Evolutionary conservation across 2,888 invertebrate species (phyloP), one percentile per base, ranked within the genome.

Genomic region (Eristalis arbustorum): DNA sequence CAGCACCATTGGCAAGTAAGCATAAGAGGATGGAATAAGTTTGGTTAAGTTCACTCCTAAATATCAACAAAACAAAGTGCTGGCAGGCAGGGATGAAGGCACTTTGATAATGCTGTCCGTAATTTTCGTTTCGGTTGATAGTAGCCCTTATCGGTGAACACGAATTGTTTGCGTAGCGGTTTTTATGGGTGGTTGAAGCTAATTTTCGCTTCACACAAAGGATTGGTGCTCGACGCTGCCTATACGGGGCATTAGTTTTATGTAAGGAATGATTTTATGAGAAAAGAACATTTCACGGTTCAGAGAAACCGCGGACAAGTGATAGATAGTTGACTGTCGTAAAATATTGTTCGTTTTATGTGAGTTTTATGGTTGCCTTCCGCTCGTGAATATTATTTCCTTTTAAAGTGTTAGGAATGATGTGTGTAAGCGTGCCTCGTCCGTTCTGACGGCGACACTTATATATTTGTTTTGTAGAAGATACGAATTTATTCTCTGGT

Each of bases 121-220:
- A 62, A 81, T 68, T 81, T 76, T 72, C 42, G 31, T 72, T 68
- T 68, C 49, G 59, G 67, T 63, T 72, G 81, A 84, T 84, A 81
- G 63, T 68, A 28, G 59, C 59, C 59, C 59, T 75, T 71, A 84
- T 84, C 40, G 40, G 40, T 23, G n/a, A 34, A 56, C 42, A 68
- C 14, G 68, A 40, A 68, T 73, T 73, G 71, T 78, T 69, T 67
- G 69, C 13, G 11, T 69, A 23, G 68, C 61, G 31, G 40, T 40
- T 66, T 77, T 78, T 77, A 56, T 69, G 34, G 31, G 8, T n/a
- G 31, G 34, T 68, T 68, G 61, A 23, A 14, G 75, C 61, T 63
- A 77, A 77, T 69, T 77, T 76, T 49, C 18, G 25, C 37, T 71
- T 59, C 42, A 49, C 68, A 76, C 68, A 76, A 76, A 69, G 61